Base-by-base conservation (phyloP, 2,113 vertebrate genomes). In the Anser cygnoides region DNA sequence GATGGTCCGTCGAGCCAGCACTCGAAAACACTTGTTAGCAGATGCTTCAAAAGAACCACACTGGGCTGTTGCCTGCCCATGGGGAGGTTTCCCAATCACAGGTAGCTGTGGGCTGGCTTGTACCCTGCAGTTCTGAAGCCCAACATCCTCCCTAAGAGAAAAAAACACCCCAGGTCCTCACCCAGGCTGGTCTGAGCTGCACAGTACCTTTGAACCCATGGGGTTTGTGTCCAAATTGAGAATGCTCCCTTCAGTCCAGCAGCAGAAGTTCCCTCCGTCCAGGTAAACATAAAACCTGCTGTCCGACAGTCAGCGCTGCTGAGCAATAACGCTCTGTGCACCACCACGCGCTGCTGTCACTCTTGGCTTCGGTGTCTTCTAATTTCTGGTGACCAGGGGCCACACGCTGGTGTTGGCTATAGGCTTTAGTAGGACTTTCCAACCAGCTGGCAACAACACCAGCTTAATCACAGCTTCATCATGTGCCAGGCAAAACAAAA, bases 321-420 rank as follows among this genome's bases (percentile, higher is more conserved):
- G 33, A 89, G 37, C 13, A 90, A 63, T 17, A 20, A 19, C 0
- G 2, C 3, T 0, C 1, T 68, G 46, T 2, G 7, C 22, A 18
- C 2, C 13, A 9, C 12, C 19, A 17, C 13, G 33, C 21, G 3
- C 11, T 23, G 13, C 83, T 80, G 12, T 59, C 31, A 14, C 20
- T 78, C 41, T 37, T 39, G 28, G 12, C 6, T 89, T 86, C n/a
- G 4, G 5, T 7, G 65, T 70, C 14, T 55, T 72, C 52, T 31
- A 52, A n/a, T 52, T 67, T 63, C 37, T 41, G 21, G 7, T n/a
- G 41, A 8, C 17, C 13, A 0, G 8, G 21, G 58, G 19, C 25
- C 41, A 31, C 10, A 19, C 9, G 2, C 21, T 21, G 61, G 4
- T 46, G 20, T 29, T 25, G 35, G 13, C 11, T 46, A 11, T 12